A percentile compares a stretch with the other conserved stretches of the same genome.
These are phyloP conservation scores for Euborellia annulipes DNA, from an alignment of 1,140 invertebrate species.

Conservation along the genomic window DNA sequence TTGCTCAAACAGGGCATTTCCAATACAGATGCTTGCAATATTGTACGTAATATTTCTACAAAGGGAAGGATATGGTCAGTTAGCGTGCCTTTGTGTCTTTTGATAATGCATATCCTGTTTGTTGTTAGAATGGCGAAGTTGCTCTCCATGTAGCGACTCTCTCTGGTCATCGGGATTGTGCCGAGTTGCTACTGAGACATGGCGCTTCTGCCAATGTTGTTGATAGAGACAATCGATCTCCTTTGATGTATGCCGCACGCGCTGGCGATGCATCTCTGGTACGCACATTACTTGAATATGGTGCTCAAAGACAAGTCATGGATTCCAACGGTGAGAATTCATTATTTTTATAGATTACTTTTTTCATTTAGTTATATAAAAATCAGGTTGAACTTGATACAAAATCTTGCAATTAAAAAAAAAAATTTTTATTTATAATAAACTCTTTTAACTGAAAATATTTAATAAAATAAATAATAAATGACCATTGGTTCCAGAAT, in stretches of 20 bases:
- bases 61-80: too few relatives aligned
- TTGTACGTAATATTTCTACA: too few relatives aligned
- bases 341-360: not conserved
- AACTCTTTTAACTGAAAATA: slow-evolving; percentile 5
- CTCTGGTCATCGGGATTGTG: slow-evolving; percentile 9
- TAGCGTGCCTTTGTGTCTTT: too few relatives aligned
- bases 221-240: slow-evolving; percentile 11
- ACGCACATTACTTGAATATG: slow-evolving; percentile 20
- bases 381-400: too few relatives aligned
- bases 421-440: slow-evolving; percentile 1
- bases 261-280: slow-evolving; percentile 18
- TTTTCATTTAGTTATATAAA: too few relatives aligned
- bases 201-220: slow-evolving; percentile 10
- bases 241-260: slow-evolving; percentile 12
- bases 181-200: slow-evolving; percentile 12
- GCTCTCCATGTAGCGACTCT: slow-evolving; percentile 12
- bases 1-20: too few relatives aligned
- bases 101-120: too few relatives aligned
- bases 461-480: too few relatives aligned
- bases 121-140: slow-evolving; percentile 10
- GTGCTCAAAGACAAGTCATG: slow-evolving; percentile 16
- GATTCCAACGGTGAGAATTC: slow-evolving; percentile 21
- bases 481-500: too few relatives aligned
- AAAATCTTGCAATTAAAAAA: not conserved
- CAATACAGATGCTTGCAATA: too few relatives aligned